Evolutionary conservation across 2,113 vertebrate genomes (phyloP), one percentile per base, ranked within the genome.

Genomic region (Carlito syrichta): DNA sequence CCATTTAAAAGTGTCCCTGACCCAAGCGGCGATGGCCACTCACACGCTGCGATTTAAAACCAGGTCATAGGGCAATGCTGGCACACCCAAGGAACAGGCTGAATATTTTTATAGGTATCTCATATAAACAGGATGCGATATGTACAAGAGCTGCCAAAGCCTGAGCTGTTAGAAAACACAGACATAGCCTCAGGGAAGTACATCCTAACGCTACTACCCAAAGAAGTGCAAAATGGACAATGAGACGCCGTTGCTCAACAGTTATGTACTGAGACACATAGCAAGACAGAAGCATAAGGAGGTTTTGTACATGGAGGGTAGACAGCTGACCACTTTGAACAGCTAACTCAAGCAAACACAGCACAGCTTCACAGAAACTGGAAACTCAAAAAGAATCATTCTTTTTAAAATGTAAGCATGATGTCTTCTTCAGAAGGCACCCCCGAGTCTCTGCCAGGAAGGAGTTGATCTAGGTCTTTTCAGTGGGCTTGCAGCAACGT

Each of bases 201-300:
- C 17, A 30, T 71, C 19, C 38, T 52, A 22, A 56, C 0, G 8
- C 32, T 6, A 11, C 13, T 14, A n/a, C 19, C 23, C 58, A 8
- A 54, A 71, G 54, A 20, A 40, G 73, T 17, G 54, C 9, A 5
- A 40, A 40, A 30, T 0, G 0, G n/a, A 35, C 9, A 25, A 17
- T 1, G 12, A 63, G 77, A 30, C 32, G 10, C 27, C 8, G 14
- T 20, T 48, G 54, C 45, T 17, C 50, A 54, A 25, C 1, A 52
- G 52, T n/a, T 0, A 40, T 0, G 16, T n/a, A 5, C 50, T 38
- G 1, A 62, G 83, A 73, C 32, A 19, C 8, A 2, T 0, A 10
- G 52, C 17, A 35, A 22, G n/a, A 30, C 0, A 2, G 38, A 58
- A 17, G 16, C 52, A 43, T 0, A 27, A 56, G 71, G 32, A n/a